A percentile compares a stretch with the other conserved stretches of the same genome.
Evolutionary conservation across 2,797 vertebrate genomes (phyloP).

Genomic region (Poecilia gillii): DNA sequence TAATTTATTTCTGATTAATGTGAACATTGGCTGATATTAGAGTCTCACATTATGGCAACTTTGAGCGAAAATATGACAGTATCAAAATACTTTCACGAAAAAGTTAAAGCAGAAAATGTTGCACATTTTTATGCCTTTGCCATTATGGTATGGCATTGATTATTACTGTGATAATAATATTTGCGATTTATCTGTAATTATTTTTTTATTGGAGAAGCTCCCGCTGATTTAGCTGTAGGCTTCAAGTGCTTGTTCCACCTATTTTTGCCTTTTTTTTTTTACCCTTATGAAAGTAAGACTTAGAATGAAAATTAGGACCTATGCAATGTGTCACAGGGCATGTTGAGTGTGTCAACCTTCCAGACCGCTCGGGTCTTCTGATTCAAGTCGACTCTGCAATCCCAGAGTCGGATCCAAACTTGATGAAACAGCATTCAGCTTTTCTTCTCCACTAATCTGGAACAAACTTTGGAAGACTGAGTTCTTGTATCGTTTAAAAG

Average conservation of each 20-base stretch:
- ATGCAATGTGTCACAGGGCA: background rate
- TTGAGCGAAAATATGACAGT: background rate
- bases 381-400: background rate
- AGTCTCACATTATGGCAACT: background rate
- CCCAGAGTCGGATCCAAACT: background rate
- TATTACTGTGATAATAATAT: background rate
- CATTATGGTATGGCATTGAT: background rate
- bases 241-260: background rate
- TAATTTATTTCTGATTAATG: constrained; percentile 23
- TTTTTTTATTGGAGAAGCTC: background rate
- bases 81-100: background rate
- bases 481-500: too few relatives aligned
- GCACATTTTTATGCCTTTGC: background rate
- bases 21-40: background rate
- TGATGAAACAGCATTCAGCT: background rate
- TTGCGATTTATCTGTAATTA: background rate
- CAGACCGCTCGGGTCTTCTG: background rate
- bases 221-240: background rate
- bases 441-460: background rate
- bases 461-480: background rate
- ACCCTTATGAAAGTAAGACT: background rate
- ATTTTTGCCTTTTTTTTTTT: background rate
- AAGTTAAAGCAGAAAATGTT: background rate
- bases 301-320: background rate
- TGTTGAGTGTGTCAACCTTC: background rate